phyloP scores from a whole-genome alignment of 2,888 invertebrate species.

The Cosmorhoe ocellata region DNA sequence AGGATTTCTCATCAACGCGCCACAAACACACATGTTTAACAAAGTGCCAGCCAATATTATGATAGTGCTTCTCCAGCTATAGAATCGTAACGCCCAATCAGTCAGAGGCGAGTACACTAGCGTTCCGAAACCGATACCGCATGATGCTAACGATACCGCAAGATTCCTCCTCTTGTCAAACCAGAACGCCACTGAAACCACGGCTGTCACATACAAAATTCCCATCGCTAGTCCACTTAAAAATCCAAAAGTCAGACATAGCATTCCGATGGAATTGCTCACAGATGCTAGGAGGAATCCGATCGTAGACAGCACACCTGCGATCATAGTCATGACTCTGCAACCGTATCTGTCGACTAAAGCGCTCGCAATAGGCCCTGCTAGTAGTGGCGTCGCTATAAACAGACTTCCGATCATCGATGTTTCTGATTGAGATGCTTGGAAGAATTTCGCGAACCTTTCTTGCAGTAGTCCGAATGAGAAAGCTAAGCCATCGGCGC shows the following conservation, averaged over 20 bases:
- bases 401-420: conserved; percentile 95
- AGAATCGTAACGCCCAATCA: conserved; percentile 86
- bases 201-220: conserved; percentile 92
- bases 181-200: conserved; percentile 95
- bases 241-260: conserved; percentile 92
- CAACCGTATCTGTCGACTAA: conserved; percentile 93
- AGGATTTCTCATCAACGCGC: conserved; percentile 92
- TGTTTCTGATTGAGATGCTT: conserved; percentile 90
- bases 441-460: conserved; percentile 89
- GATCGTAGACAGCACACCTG: conserved; percentile 86
- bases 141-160: conserved; percentile 93
- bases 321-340: conserved; percentile 86
- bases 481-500: conserved; percentile 96
- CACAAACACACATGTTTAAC: conserved; percentile 93
- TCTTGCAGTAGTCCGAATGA: conserved; percentile 95
- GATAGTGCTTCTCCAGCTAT: conserved; percentile 91
- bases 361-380: conserved; percentile 92
- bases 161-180: conserved; percentile 93
- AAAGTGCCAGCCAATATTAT: conserved; percentile 90
- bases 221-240: conserved; percentile 92
- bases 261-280: conserved; percentile 87
- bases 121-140: conserved; percentile 94
- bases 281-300: conserved; percentile 89
- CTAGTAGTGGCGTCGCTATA: conserved; percentile 92
- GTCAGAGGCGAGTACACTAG: conserved; percentile 94